Base-by-base conservation (phyloP, 2,888 invertebrate species). In the Physocephala rufipes region DNA sequence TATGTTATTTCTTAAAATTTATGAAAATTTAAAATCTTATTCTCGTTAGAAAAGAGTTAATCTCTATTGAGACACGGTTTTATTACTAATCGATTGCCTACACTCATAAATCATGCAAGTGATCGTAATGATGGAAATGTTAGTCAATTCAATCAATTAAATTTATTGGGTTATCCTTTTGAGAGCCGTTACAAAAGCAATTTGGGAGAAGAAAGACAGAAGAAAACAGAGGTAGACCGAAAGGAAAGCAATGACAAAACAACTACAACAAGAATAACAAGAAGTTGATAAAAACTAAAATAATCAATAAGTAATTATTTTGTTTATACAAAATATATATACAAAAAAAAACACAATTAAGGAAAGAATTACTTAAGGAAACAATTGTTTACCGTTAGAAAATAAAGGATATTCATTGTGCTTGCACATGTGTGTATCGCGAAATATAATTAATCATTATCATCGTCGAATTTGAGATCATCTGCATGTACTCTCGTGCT, bases 401-500 rank as follows among this genome's bases (percentile, higher is more conserved):
- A 36, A 36, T 9, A 36, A 36, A 4, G 36, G 36, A 36, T 36
- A 9, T 9, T 36, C 9, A 9, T 4, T 36, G 5, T 36, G 36
- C 9, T 4, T 36, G 36, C 4, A 36, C 9, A 9, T 36, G 36
- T 36, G 45, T 45, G 45, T 16, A 19, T 15, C 55, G 43, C 13
- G 55, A 53, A 55, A 36, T 66, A 55, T 66, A 66, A 66, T 66
- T 66, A 66, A 66, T 66, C 53, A 66, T 55, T 43, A 19, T n/a
- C n/a, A n/a, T n/a, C n/a, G n/a, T n/a, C n/a, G n/a, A n/a, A n/a
- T n/a, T 5, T 21, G n/a, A 58, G n/a, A 26, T 26, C n/a, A 58
- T 21, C 24, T 1, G 26, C 26, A 28, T 13, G 51, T 51, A 4
- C n/a, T n/a, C n/a, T n/a, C n/a, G n/a, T n/a, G n/a, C n/a, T n/a